Evolutionary conservation across 1,140 invertebrate species (phyloP), one percentile per base, ranked within the genome.

Genomic region (Zaprionus inermis): DNA sequence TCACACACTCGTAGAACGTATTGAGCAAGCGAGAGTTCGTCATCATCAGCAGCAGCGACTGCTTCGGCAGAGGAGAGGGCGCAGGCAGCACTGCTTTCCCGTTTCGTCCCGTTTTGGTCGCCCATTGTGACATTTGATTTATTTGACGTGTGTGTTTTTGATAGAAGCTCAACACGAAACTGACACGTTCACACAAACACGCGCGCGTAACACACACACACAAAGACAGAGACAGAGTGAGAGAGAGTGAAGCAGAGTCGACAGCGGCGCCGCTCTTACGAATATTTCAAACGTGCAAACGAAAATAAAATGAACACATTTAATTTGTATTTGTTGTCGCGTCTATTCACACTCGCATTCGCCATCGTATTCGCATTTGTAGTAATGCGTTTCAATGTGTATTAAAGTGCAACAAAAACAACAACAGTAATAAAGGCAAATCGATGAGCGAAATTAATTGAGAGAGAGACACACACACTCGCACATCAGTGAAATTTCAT

Each of bases 111-210:
- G 44, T 49, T 38, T 38, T n/a, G 46, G 70, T 63, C 41, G 73
- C 69, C 73, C 85, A 90, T 90, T 90, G 86, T 90, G 90, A 91
- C 90, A 91, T 83, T 85, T 91, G 90, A 91, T 91, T 91, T 91
- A 91, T 91, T 91, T 91, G 90, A 90, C 90, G 86, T 90, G 90
- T 91, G 90, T 91, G 90, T 91, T 90, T 90, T 91, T 91, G 89
- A 91, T 91, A 85, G 89, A 91, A 91, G 89, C 84, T 88, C 80
- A 91, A 91, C 75, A 89, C 85, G 85, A 90, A 89, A 90, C 78
- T 85, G 85, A 85, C 81, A 79, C 81, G 67, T 74, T 74, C 69
- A 78, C 79, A 81, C 59, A 63, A 55, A 59, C 32, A 65, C 44
- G 65, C 49, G 22, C 46, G 44, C 30, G 32, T 14, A 2, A 56